Evolutionary conservation across 2,113 vertebrate genomes (phyloP), one percentile per base, ranked within the genome.

Genomic region (Ceuthmochares aereus): DNA sequence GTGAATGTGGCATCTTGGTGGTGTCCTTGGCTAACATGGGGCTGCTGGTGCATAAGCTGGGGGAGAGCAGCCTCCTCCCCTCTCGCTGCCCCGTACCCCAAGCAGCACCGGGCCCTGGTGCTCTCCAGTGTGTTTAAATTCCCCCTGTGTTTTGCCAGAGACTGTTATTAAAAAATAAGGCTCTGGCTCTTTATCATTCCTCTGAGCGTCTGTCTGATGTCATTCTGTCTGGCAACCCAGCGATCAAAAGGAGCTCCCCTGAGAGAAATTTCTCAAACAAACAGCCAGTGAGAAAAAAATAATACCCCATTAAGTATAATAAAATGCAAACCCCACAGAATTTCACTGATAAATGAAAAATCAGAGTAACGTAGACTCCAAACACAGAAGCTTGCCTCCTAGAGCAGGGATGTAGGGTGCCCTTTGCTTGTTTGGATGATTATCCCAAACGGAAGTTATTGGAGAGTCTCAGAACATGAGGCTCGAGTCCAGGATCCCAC

Each of bases 191-290:
- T 92, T 83, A 88, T 89, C 94, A 77, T 84, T n/a, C 63, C 92
- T 97, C 84, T 2, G 9, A 87, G 93, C 66, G 30, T 59, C 94
- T 87, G 79, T 37, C 96, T 97, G 96, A 96, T 91, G 94, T 97
- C 97, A 96, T 97, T 81, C 93, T 37, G 92, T 96, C 92, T 93
- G 89, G 96, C 96, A 95, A 80, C 37, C 2, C 0, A 76, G 89
- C 40, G 20, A 83, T 73, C 91, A 66, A 75, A 73, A 74, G 89
- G 7, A 86, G 52, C 84, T 93, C 91, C 90, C 90, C 37, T 13
- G 93, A 92, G 97, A 96, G 83, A 25, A 49, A 97, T 96, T 89
- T 80, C 94, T 96, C 93, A 86, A 97, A 87, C 90, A 95, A 97
- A 86, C 86, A 96, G 95, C 90, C 94, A 90, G 91, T 14, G 10